These are phyloP conservation scores for Tragelaphus strepsiceros DNA, from an alignment of 2,113 vertebrate species.

Conservation along the genomic window DNA sequence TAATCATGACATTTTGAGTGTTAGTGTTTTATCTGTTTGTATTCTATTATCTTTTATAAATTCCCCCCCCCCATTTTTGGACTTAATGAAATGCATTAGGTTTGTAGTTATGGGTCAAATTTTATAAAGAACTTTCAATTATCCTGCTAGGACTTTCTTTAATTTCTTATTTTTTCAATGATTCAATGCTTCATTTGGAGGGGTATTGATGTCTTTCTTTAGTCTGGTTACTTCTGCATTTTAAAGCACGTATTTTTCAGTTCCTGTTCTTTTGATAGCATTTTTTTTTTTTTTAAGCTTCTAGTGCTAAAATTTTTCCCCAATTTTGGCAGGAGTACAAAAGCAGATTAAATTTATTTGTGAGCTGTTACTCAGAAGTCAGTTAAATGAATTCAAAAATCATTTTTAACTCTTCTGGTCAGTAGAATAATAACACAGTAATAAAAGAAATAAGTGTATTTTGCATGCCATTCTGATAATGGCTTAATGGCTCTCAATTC, in stretches of 20 bases:
- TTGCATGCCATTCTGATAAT: neutral
- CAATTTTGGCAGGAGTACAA: neutral
- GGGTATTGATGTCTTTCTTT: neutral
- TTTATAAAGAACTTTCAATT: neutral
- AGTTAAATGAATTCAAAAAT: neutral
- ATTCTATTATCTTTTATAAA: neutral
- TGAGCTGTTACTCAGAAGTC: neutral
- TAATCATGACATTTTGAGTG: neutral
- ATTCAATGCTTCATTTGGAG: neutral
- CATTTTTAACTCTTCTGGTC: neutral
- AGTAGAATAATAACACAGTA: neutral
- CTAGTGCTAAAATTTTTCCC: neutral
- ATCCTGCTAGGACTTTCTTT: neutral
- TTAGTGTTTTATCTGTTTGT: neutral
- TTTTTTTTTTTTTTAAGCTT: neutral
- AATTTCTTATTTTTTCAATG: neutral
- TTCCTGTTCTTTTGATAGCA: neutral
- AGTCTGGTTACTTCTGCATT: neutral
- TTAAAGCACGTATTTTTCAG: neutral
- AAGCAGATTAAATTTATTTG: neutral
- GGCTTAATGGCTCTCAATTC: neutral
- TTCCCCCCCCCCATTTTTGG: neutral
- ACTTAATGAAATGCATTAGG: neutral
- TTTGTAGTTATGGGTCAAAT: neutral
- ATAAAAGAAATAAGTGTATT: neutral